Conservation (phyloP, 1,140 invertebrate genomes). For the Metaphire vulgaris region DNA sequence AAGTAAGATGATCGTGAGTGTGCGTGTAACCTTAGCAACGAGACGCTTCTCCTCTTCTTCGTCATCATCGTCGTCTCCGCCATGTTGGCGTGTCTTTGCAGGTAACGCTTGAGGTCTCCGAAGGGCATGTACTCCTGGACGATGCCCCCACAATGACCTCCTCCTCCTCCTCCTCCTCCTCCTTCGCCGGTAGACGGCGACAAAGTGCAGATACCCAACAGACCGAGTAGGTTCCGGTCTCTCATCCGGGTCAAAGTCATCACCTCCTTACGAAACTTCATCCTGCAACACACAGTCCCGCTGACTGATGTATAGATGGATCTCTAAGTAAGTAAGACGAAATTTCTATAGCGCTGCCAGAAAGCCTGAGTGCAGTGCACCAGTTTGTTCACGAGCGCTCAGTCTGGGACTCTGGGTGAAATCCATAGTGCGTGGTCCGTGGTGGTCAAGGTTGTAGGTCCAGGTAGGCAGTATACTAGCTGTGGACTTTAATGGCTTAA, state of each 20-base stretch:
- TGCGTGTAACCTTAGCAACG: neutral
- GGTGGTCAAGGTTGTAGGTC: no score
- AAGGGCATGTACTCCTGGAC: constrained; percentile 83
- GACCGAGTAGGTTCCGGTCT: constrained; percentile 65
- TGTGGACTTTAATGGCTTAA: no score
- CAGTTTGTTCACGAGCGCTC: no score
- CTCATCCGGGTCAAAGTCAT: constrained; percentile 75
- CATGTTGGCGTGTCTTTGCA: constrained; percentile 63
- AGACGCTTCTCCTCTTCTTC: neutral
- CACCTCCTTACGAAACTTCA: constrained; percentile 81
- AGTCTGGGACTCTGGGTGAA: no score
- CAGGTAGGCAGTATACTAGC: no score
- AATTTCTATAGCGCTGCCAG: no score
- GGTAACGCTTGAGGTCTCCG: constrained; percentile 79
- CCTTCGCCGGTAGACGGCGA: constrained; percentile 73
- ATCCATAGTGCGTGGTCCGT: no score
- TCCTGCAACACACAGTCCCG: constrained; percentile 54
- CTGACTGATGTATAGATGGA: no score
- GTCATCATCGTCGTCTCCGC: neutral
- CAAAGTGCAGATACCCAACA: constrained; percentile 56
- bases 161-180: no score
- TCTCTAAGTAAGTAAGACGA: no score
- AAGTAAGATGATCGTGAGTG: no score
- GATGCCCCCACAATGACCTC: constrained; percentile 76
- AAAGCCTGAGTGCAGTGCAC: no score